Evolutionary conservation across 1,140 invertebrate species (phyloP).

Genomic region (Micrasema longulum): DNA sequence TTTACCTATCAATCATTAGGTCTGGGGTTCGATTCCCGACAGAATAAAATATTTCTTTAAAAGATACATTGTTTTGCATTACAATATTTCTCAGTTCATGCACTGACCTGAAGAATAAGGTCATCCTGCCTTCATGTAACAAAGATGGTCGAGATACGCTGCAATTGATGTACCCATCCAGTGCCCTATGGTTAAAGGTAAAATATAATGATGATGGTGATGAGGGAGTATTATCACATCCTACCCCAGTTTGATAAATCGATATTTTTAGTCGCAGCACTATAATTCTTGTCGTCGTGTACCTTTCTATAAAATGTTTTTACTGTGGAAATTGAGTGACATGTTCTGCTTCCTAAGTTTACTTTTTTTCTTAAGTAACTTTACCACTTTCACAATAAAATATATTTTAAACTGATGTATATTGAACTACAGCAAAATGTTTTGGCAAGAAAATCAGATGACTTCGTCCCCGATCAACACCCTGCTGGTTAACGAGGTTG

Average conservation of each 20-base stretch:
- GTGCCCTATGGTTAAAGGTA: too few relatives aligned
- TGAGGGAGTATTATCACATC: not conserved
- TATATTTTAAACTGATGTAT: constrained; percentile 37
- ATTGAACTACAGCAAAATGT: constrained; percentile 45
- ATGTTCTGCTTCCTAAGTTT: constrained; percentile 46
- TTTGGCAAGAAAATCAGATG: constrained; percentile 48
- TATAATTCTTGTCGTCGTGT: constrained; percentile 29
- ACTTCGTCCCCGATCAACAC: constrained; percentile 38
- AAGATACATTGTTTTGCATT: too few relatives aligned
- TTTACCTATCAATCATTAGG: too few relatives aligned
- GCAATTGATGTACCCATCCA: too few relatives aligned
- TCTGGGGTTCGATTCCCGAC: too few relatives aligned
- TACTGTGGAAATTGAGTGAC: constrained; percentile 43
- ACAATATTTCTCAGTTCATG: too few relatives aligned
- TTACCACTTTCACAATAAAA: constrained; percentile 36
- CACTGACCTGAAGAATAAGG: too few relatives aligned
- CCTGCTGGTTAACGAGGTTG: constrained; percentile 47
- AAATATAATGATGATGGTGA: too few relatives aligned
- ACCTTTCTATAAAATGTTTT: constrained; percentile 35
- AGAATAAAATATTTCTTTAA: too few relatives aligned
- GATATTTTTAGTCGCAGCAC: not conserved
- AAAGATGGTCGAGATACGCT: too few relatives aligned
- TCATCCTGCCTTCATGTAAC: too few relatives aligned
- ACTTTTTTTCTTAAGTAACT: constrained; percentile 46
- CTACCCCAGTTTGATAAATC: constrained; percentile 10